Conservation (phyloP, 2,888 invertebrate species). For the Cyclophora albipunctata region DNA sequence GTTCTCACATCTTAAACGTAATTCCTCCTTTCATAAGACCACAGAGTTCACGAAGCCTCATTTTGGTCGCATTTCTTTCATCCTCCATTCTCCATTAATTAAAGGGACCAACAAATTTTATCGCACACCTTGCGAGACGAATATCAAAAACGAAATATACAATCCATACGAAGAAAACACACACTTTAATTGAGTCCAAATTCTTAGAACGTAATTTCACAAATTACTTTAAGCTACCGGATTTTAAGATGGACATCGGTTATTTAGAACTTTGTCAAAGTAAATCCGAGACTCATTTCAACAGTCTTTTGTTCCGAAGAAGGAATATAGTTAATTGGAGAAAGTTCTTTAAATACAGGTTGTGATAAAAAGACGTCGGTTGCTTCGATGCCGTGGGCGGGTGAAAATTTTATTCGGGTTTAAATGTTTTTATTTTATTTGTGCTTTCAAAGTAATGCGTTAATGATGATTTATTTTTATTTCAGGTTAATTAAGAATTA, state of each 20-base stretch:
- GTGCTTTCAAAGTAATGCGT: background rate
- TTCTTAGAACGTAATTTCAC: conserved; percentile 76
- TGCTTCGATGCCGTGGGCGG: conserved; percentile 42
- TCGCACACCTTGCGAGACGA: conserved; percentile 14
- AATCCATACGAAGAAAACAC: conserved; percentile 27
- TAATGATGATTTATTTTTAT: conserved; percentile 10
- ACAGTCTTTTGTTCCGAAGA: background rate
- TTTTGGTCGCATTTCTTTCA: too few relatives aligned
- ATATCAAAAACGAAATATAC: conserved; percentile 24
- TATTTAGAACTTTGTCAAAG: conserved; percentile 40
- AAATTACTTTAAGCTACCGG: conserved; percentile 74
- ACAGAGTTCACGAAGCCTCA: too few relatives aligned
- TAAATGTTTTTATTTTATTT: conserved; percentile 18
- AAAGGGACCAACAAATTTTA: conserved; percentile 10
- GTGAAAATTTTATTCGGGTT: conserved; percentile 36
- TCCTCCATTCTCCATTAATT: conserved; percentile 4
- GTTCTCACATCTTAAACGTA: too few relatives aligned
- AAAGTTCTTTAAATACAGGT: conserved; percentile 44
- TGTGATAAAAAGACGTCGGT: conserved; percentile 39
- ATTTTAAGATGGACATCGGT: conserved; percentile 56
- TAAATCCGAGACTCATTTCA: conserved; percentile 8
- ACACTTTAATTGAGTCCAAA: conserved; percentile 64
- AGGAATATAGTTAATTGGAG: conserved; percentile 30
- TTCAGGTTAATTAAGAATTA: conserved; percentile 5
- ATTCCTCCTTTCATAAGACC: too few relatives aligned